Evolutionary conservation across 64 coral and sea anemone species (phyloP), one percentile per base, ranked within the genome.

Genomic region (Pachyseris speciosa): DNA sequence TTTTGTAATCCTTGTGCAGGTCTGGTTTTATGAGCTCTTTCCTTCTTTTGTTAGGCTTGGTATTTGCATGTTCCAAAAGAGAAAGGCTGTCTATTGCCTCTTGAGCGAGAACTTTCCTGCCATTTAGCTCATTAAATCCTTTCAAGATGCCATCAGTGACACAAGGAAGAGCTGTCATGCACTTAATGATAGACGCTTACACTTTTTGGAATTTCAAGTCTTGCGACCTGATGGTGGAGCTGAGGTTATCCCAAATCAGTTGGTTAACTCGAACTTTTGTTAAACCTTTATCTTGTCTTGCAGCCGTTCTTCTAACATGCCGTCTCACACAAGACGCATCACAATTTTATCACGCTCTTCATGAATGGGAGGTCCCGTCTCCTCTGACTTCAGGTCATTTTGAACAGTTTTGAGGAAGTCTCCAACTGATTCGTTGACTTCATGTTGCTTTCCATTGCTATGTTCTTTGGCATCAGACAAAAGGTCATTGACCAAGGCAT

Each of bases 1-100:
- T 42, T 83, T 51, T 83, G 5, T 83, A 83, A 31, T 83, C 78
- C 25, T 8, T 12, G 29, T 83, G 78, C 30, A 83, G 78, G 78
- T 83, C 51, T 45, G 78, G 78, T 52, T 83, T 83, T n/a, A 58
- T 83, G 5, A 58, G 16, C 47, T 83, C 78, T 67, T 85, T 85
- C 26, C 16, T 27, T 60, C 61, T 43, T 12, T 26, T 40, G 59
- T 85, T 67, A 2, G 37, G 59, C 38, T 85, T 60, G 17, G 59
- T 38, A 45, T 85, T 85, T 37, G 81, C 81, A 67, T 67, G 53
- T 40, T 59, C 81, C 2, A 55, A 64, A 29, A 85, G 58, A 22
- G 58, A 63, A 25, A 63, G 58, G 58, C 58, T 63, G 12, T 43
- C 49, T 8, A 85, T 40, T 20, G 32, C 58, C 58, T 63, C 8